Evolutionary conservation across 2,113 vertebrate genomes (phyloP).

Genomic region (human (Homo sapiens)): GRCh38 chr20:19536001-19536500

Average conservation of each 20-base stretch:
- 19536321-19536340: background rate
- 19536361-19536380: background rate
- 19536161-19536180: background rate
- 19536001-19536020: background rate
- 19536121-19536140: background rate
- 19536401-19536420: background rate
- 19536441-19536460: too few relatives aligned
- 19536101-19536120: background rate
- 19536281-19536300: background rate
- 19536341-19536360: background rate
- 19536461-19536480: too few relatives aligned
- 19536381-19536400: background rate
- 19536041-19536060: background rate
- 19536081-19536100: background rate
- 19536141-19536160: background rate
- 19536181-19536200: background rate
- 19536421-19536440: background rate
- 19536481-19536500: too few relatives aligned
- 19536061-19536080: background rate
- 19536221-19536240: background rate
- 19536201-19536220: background rate
- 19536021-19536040: background rate
- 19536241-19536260: background rate
- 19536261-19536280: too few relatives aligned
- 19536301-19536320: background rate